Percentiles rank a stretch among this genome's conserved stretches.
Conservation (phyloP, 2,113 vertebrate species). For the Eublepharis macularius region DNA sequence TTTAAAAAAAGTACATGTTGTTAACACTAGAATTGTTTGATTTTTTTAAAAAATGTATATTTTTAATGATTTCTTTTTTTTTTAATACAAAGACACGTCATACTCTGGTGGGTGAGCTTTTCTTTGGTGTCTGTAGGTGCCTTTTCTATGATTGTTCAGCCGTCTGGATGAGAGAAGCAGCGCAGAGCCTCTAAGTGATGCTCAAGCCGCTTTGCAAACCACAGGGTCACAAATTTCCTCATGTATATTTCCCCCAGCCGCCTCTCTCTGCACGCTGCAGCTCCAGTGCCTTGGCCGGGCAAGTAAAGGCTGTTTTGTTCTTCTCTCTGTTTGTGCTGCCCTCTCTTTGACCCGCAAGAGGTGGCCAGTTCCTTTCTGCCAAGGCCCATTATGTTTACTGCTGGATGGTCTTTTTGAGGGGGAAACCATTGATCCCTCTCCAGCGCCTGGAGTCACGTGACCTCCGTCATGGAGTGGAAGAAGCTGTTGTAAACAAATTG, state of each 20-base stretch:
- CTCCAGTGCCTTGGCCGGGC: background rate
- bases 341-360: conserved; percentile 5
- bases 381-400: conserved; percentile 31
- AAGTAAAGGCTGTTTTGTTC: conserved; percentile 22
- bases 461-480: rapidly evolving
- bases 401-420: conserved; percentile 14
- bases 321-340: conserved; percentile 17
- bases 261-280: conserved; percentile 25
- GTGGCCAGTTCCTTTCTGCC: background rate
- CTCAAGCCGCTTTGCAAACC: conserved; percentile 41
- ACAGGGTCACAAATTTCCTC: conserved; percentile 17
- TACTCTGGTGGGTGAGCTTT: conserved; percentile 50
- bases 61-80: conserved; percentile 68
- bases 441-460: background rate
- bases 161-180: conserved; percentile 48
- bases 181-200: conserved; percentile 56
- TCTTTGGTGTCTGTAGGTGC: conserved; percentile 73
- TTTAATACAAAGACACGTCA: conserved; percentile 50
- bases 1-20: background rate
- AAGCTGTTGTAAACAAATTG: background rate
- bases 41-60: conserved; percentile 40
- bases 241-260: background rate
- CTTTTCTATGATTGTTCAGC: conserved; percentile 68
- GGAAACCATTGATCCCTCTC: background rate
- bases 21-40: conserved; percentile 12